Conservation (phyloP, 2,113 vertebrate species). For the Lophura nycthemera region DNA sequence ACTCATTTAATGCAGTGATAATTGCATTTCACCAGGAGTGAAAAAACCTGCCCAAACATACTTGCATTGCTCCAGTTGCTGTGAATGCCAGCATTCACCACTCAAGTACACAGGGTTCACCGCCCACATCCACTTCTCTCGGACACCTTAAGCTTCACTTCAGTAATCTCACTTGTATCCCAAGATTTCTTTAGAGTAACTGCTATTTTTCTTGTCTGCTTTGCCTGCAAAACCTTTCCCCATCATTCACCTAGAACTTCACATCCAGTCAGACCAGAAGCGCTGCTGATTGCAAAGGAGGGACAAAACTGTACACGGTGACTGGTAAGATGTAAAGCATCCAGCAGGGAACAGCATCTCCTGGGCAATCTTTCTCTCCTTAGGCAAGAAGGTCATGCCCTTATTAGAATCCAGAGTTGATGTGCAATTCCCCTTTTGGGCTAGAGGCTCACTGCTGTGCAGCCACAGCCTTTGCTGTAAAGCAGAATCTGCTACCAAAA, state of each 20-base stretch:
- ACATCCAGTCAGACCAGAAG: not conserved
- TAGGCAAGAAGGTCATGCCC: not conserved
- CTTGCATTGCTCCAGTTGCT: not conserved
- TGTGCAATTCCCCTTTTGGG: not conserved
- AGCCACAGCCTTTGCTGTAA: not conserved
- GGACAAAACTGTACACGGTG: not conserved
- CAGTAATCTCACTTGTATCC: not conserved
- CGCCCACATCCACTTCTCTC: not conserved
- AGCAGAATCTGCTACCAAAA: conserved; percentile 24
- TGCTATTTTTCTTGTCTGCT: not conserved
- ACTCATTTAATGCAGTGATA: not conserved
- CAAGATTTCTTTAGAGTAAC: not conserved
- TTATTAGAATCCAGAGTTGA: conserved; percentile 22
- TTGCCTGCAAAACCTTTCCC: not conserved
- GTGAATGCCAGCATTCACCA: not conserved
- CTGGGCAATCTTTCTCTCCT: not conserved
- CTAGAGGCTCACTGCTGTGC: not conserved
- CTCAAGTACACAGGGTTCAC: not conserved
- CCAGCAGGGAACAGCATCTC: conserved; percentile 5
- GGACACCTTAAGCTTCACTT: not conserved
- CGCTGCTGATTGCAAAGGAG: not conserved
- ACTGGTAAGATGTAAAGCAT: not conserved
- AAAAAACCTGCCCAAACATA: not conserved
- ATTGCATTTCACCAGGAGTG: not conserved
- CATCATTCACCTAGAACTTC: not conserved